Conservation (phyloP, 2,113 vertebrate species). For the Crotalus viridis region DNA sequence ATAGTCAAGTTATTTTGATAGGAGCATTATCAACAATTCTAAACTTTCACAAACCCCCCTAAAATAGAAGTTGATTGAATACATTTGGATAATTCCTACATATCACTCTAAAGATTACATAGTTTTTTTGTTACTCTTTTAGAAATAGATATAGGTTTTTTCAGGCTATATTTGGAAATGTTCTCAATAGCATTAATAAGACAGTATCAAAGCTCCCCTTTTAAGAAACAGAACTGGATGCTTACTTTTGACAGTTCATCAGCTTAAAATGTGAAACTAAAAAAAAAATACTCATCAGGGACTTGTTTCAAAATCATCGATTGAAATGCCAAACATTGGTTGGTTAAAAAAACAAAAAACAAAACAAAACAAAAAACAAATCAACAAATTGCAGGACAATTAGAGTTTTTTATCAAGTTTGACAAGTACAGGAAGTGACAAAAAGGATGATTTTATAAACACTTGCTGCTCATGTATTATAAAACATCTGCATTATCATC, state of each 20-base stretch:
- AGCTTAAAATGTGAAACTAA: neutral
- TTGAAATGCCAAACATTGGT: neutral
- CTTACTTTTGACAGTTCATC: neutral
- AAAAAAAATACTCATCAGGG: neutral
- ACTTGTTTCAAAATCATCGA: neutral
- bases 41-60: neutral
- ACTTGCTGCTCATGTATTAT: neutral
- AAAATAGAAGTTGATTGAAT: neutral
- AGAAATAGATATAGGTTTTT: constrained; percentile 2
- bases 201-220: neutral
- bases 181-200: neutral
- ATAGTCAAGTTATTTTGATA: neutral
- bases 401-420: neutral
- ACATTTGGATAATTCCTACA: neutral
- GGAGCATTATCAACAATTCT: neutral
- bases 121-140: neutral
- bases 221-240: neutral
- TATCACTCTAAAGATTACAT: neutral
- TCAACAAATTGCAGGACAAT: neutral
- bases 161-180: neutral
- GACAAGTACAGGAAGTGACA: neutral
- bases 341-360: neutral
- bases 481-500: neutral
- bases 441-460: neutral
- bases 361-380: neutral